These are phyloP conservation scores for Pangasius sanitwongsei DNA, from an alignment of 2,797 vertebrate species.

Conservation along the genomic window DNA sequence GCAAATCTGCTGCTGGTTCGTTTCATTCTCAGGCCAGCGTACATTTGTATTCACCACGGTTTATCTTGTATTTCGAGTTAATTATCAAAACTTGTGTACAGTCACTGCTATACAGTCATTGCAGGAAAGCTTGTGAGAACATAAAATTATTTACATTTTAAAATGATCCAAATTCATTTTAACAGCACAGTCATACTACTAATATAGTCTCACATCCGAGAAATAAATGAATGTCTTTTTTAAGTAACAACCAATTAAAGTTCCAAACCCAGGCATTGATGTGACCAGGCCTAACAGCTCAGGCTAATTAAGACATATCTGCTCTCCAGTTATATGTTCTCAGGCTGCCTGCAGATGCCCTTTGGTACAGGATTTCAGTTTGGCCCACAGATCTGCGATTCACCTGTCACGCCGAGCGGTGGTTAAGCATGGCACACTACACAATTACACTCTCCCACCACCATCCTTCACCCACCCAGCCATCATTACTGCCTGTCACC, in stretches of 20 bases:
- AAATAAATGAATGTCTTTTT: conserved; percentile 11
- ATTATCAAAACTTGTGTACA: neutral
- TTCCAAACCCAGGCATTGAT: conserved; percentile 42
- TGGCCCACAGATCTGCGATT: conserved; percentile 68
- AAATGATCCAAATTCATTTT: conserved; percentile 2
- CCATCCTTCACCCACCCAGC: conserved; percentile 73
- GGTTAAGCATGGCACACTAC: conserved; percentile 21
- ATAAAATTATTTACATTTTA: neutral
- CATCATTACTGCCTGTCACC: conserved; percentile 85
- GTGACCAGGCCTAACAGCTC: conserved; percentile 60
- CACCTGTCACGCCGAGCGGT: conserved; percentile 69
- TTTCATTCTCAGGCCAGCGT: neutral
- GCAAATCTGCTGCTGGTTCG: neutral
- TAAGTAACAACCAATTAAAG: conserved; percentile 21
- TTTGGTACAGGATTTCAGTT: conserved; percentile 72
- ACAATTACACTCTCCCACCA: conserved; percentile 52
- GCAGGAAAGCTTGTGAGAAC: neutral
- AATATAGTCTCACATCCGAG: neutral
- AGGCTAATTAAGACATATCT: conserved; percentile 85
- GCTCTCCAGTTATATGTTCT: conserved; percentile 84
- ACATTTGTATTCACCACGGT: neutral
- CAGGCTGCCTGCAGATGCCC: conserved; percentile 87
- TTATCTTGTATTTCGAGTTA: neutral
- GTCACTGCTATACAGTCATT: neutral
- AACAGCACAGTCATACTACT: neutral